Percentiles rank a stretch among this genome's conserved stretches.
These are phyloP conservation scores for Recurvirostra avosetta DNA, from an alignment of 2,113 vertebrate species.

Conservation along the genomic window DNA sequence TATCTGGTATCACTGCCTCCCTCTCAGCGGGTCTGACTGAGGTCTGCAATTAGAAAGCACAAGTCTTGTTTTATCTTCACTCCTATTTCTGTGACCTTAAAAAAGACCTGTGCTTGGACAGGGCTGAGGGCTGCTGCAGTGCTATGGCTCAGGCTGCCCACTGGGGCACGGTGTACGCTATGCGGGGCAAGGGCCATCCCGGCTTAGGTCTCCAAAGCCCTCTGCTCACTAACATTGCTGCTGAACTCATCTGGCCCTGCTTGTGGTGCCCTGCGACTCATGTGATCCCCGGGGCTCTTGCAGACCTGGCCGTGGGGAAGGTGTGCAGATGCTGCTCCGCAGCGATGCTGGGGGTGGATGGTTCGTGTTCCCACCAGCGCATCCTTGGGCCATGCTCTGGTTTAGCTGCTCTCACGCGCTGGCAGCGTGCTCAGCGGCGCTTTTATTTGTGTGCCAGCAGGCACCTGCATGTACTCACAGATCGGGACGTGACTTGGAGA, in stretches of 20 bases:
- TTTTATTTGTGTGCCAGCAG: slow-evolving; percentile 43
- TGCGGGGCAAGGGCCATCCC: neutral
- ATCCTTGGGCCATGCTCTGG: neutral
- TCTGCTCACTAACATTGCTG: neutral
- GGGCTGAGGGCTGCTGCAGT: neutral
- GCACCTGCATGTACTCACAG: slow-evolving; percentile 42
- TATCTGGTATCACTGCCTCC: neutral
- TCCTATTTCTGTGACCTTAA: neutral
- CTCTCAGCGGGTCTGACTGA: neutral
- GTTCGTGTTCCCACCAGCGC: neutral
- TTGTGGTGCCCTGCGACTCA: neutral
- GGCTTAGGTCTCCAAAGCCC: neutral
- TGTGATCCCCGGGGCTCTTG: accelerated
- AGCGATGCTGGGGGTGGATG: neutral
- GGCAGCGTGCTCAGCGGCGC: neutral
- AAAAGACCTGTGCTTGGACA: neutral
- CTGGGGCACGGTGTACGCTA: accelerated
- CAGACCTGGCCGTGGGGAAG: neutral
- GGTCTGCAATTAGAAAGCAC: neutral
- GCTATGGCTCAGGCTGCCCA: accelerated
- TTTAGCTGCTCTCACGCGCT: neutral
- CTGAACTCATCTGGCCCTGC: neutral
- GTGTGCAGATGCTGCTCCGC: neutral
- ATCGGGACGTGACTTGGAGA: slow-evolving; percentile 57
- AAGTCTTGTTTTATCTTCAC: neutral